These are phyloP conservation scores for Caenorhabditis sulstoni DNA, from an alignment of 2,888 invertebrate genomes.

Conservation along the genomic window DNA sequence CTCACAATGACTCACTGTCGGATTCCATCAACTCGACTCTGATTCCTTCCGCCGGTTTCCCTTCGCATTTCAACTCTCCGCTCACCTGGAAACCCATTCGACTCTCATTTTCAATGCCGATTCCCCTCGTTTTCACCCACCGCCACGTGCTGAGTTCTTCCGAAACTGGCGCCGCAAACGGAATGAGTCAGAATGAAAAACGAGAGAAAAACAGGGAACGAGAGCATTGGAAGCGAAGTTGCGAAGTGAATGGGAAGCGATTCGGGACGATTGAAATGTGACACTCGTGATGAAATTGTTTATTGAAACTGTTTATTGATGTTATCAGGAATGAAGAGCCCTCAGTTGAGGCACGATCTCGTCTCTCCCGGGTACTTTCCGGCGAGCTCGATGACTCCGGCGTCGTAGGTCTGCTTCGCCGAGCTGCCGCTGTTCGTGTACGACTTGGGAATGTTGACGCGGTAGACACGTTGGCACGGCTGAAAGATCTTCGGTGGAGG, in stretches of 20 bases:
- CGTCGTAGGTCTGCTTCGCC: slow-evolving; percentile 65
- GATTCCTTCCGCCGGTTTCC: slow-evolving; percentile 59
- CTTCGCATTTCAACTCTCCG: slow-evolving; percentile 60
- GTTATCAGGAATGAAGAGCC: not conserved
- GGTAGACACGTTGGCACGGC: slow-evolving; percentile 68
- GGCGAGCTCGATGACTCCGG: slow-evolving; percentile 61
- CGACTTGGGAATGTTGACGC: slow-evolving; percentile 66
- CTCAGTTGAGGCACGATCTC: slow-evolving; percentile 59
- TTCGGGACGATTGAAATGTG: no score
- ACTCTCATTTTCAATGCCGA: slow-evolving; percentile 7
- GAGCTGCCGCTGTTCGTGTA: slow-evolving; percentile 59
- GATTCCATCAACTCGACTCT: slow-evolving; percentile 67
- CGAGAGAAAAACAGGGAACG: not conserved
- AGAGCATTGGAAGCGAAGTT: not conserved
- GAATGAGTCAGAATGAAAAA: not conserved
- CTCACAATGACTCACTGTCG: slow-evolving; percentile 59
- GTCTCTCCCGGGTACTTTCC: slow-evolving; percentile 68
- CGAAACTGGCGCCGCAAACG: slow-evolving; percentile 8
- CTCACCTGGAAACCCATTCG: slow-evolving; percentile 34
- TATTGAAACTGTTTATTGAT: slow-evolving; percentile 3
- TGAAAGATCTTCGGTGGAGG: slow-evolving; percentile 16
- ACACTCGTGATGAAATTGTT: no score
- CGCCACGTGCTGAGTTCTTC: slow-evolving; percentile 31
- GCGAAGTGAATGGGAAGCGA: no score
- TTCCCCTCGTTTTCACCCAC: slow-evolving; percentile 8